Percentiles rank a stretch among this genome's conserved stretches.
These are phyloP conservation scores for Arion vulgaris DNA, from an alignment of 1,140 invertebrate species.

Conservation along the genomic window DNA sequence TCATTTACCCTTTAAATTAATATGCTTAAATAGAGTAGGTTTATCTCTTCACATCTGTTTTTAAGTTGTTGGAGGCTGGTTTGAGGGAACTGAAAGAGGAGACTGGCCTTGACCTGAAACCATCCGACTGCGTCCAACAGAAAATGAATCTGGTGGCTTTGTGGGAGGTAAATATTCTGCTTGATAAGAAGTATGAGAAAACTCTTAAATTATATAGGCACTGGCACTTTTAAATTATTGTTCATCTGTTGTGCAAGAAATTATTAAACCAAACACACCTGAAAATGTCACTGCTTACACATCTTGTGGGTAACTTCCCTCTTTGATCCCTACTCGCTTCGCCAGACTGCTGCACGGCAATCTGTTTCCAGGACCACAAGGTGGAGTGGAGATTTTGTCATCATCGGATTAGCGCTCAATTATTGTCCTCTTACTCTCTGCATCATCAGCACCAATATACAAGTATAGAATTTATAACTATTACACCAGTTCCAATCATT, in stretches of 20 bases:
- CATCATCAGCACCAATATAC: no score
- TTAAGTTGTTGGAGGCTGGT: constrained; percentile 60
- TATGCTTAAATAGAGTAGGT: no score
- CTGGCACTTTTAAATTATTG: neutral
- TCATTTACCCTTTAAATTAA: no score
- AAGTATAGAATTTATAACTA: no score
- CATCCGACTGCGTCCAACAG: constrained; percentile 44
- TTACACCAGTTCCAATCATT: no score
- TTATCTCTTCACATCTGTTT: neutral
- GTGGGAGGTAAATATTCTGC: constrained; percentile 70
- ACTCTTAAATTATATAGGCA: neutral
- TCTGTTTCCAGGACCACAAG: no score
- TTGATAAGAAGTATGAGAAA: neutral
- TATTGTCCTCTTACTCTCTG: no score
- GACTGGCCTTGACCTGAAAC: constrained; percentile 58
- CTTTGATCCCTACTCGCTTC: no score
- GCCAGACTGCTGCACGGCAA: no score
- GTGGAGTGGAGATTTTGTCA: no score
- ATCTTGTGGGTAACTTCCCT: no score
- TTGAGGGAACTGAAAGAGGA: constrained; percentile 69
- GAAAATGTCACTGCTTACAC: neutral
- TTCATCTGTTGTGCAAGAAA: neutral
- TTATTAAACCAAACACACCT: neutral
- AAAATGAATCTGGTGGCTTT: constrained; percentile 55
- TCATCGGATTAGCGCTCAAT: no score